Percentiles rank a stretch among this genome's conserved stretches.
phyloP scores from a whole-genome alignment of 1,140 invertebrate genomes.

The Phymorhynchus buccinoides region DNA sequence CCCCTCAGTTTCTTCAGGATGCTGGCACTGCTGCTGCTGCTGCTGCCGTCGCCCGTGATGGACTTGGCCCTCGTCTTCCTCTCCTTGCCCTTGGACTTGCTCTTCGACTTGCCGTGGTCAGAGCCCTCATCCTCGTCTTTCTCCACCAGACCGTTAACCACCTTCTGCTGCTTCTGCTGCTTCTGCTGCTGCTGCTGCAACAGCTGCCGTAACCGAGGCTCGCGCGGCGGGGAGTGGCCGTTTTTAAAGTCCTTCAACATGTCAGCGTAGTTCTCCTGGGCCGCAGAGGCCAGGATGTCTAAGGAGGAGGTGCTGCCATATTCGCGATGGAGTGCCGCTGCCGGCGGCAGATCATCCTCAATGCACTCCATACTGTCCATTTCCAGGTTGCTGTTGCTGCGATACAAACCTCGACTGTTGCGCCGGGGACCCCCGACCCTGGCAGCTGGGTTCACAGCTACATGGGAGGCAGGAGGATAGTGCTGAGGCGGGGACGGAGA shows the following conservation, averaged over 20 bases:
- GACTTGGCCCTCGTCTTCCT: slow-evolving; percentile 67
- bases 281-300: slow-evolving; percentile 77
- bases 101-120: slow-evolving; percentile 82
- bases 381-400: slow-evolving; percentile 82
- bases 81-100: slow-evolving; percentile 71
- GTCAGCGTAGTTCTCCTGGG: slow-evolving; percentile 83
- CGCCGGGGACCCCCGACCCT: slow-evolving; percentile 35
- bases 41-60: slow-evolving; percentile 66
- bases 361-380: slow-evolving; percentile 76
- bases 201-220: slow-evolving; percentile 76
- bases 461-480: background rate
- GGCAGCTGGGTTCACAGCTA: slow-evolving; percentile 43
- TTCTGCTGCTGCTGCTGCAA: slow-evolving; percentile 75
- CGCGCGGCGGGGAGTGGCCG: slow-evolving; percentile 64
- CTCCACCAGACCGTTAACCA: slow-evolving; percentile 65
- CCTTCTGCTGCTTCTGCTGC: slow-evolving; percentile 61
- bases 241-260: slow-evolving; percentile 83
- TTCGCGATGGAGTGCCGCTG: slow-evolving; percentile 71
- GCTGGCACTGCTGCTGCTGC: slow-evolving; percentile 57
- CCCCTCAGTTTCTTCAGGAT: slow-evolving; percentile 71
- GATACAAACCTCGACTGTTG: slow-evolving; percentile 71
- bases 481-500: slow-evolving; percentile 33
- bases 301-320: slow-evolving; percentile 81
- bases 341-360: slow-evolving; percentile 58
- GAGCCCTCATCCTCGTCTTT: slow-evolving; percentile 64